These are phyloP conservation scores for Nasua narica DNA, from an alignment of 2,797 vertebrate species.

Conservation along the genomic window DNA sequence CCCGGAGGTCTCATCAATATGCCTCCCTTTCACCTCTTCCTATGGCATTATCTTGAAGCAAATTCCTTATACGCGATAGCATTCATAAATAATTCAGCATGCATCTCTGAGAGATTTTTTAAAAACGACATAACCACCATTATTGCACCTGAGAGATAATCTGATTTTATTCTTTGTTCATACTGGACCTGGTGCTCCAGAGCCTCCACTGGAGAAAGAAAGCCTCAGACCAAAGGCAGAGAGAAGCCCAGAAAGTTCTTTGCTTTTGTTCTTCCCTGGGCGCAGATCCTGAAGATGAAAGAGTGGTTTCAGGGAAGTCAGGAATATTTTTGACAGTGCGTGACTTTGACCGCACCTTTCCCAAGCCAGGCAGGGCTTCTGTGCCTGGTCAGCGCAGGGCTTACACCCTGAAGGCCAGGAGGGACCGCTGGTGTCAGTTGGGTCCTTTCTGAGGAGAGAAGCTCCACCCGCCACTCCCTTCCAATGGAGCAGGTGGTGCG, in stretches of 20 bases:
- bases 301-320: background rate
- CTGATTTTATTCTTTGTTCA: background rate
- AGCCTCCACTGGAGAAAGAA: background rate
- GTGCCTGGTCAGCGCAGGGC: rapidly evolving
- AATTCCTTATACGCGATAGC: background rate
- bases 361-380: background rate
- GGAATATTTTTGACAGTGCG: rapidly evolving
- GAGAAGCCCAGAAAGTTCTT: background rate
- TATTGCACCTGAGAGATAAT: background rate
- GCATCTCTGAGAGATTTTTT: background rate
- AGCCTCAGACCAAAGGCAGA: background rate
- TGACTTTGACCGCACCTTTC: background rate
- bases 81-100: background rate
- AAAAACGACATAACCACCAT: background rate
- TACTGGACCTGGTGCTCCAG: background rate
- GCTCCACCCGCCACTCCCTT: background rate
- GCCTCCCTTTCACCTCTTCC: background rate
- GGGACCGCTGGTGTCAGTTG: rapidly evolving
- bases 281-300: background rate
- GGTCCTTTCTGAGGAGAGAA: background rate
- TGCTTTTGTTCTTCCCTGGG: background rate
- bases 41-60: background rate
- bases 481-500: no score
- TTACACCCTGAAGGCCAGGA: background rate
- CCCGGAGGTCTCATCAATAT: background rate